Percentiles rank a stretch among this genome's conserved stretches.
phyloP scores from a whole-genome alignment of 2,888 invertebrate genomes.

The Tipula confusa region DNA sequence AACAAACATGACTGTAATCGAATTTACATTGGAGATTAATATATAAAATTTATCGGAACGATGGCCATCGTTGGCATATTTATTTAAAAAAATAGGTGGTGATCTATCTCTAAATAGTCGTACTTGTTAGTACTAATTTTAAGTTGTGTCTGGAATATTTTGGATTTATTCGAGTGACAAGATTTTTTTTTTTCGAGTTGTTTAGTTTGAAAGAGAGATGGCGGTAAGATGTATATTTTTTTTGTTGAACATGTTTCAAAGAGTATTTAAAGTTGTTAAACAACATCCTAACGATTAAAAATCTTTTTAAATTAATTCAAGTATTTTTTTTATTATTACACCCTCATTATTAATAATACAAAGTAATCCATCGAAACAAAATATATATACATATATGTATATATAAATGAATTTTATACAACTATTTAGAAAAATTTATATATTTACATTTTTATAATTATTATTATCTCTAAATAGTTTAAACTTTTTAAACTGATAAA shows the following conservation, averaged over 20 bases:
- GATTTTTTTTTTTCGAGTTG: too few species aligned
- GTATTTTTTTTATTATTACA: background rate
- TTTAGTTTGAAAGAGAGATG: too few species aligned
- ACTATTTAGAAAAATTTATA: background rate
- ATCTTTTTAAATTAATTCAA: background rate
- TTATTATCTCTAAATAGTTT: background rate
- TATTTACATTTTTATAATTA: background rate
- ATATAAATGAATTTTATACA: background rate
- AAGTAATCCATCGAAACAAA: conserved; percentile 1
- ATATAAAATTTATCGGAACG: background rate
- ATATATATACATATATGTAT: background rate
- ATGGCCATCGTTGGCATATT: background rate
- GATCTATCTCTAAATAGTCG: too few species aligned
- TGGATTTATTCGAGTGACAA: too few species aligned
- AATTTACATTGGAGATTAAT: background rate
- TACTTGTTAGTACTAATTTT: too few species aligned
- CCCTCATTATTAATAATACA: background rate
- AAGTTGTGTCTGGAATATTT: too few species aligned
- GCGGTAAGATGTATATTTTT: too few species aligned
- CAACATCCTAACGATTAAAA: background rate
- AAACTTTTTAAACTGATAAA: background rate
- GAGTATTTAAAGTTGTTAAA: too few species aligned
- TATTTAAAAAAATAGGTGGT: too few species aligned
- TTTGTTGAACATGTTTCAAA: too few species aligned
- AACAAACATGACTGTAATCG: background rate